Evolutionary conservation across 1,140 invertebrate genomes (phyloP).

Genomic region (Brachionus sp.): DNA sequence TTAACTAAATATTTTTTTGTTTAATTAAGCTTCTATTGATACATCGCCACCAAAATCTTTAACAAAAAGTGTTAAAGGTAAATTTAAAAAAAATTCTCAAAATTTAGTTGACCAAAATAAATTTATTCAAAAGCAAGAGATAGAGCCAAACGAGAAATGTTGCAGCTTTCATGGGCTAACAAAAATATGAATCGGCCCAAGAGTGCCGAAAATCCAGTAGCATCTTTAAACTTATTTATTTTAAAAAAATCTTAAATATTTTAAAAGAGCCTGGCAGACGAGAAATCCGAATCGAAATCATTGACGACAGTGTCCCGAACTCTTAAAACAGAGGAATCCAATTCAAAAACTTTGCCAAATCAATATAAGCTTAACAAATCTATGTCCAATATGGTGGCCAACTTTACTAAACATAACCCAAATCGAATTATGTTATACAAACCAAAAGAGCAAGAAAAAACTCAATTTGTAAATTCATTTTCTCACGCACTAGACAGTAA

Average conservation of each 20-base stretch:
- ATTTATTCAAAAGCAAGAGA: not conserved
- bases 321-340: not conserved
- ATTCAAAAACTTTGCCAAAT: not conserved
- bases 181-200: not conserved
- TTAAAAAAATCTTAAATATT: not conserved
- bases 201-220: not conserved
- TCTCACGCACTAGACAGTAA: not conserved
- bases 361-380: slow-evolving; percentile 17
- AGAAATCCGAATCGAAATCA: not conserved
- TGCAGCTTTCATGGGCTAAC: not conserved
- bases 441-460: not conserved
- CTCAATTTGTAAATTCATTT: not conserved
- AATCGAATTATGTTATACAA: not conserved
- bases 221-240: not conserved
- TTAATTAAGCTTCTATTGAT: slow-evolving; percentile 11
- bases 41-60: slow-evolving; percentile 29
- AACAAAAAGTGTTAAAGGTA: not conserved
- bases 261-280: not conserved
- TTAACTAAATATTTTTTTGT: not conserved
- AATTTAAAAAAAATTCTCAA: not conserved
- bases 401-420: slow-evolving; percentile 16
- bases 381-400: not conserved
- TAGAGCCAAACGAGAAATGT: slow-evolving; percentile 21
- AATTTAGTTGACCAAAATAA: not conserved
- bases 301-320: not conserved